Evolutionary conservation across 2,888 invertebrate genomes (phyloP), one percentile per base, ranked within the genome.

Genomic region (Drosophila mayaguana): DNA sequence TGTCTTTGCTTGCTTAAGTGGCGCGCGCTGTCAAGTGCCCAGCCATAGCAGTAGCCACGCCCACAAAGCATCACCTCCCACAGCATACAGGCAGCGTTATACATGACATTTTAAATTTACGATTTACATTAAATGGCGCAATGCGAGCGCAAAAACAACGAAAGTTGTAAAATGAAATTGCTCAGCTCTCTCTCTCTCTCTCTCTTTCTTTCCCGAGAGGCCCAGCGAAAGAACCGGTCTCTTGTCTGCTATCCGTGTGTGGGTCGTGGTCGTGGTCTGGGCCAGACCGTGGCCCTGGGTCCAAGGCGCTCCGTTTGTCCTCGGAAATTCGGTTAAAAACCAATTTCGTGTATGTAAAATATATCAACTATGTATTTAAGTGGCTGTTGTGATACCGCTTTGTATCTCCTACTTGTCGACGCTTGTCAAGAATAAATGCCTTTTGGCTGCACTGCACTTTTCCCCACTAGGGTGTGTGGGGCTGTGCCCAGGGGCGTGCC

Each of bases 71-170:
- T 76, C 78, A 63, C 72, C 75, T 51, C 71, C 75, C 72, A 51
- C 75, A 57, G 32, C 34, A 50, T 34, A 34, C 63, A 40, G 54
- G 25, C 71, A 70, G 69, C 75, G 54, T 86, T 88, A 84, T 84
- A 88, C 88, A 86, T 86, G 86, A 86, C 86, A 86, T 86, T 85
- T 86, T 88, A 86, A 86, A 86, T 86, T 86, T 86, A 86, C 86
- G 88, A 86, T 86, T 88, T 88, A 83, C 88, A 88, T 85, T 85
- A 85, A 85, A 85, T 80, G 86, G 81, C 83, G 80, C 87, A 86
- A 72, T 76, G 80, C 74, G 74, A 72, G 69, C 61, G 74, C 63
- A 72, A 76, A 74, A 68, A 70, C 85, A 88, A 83, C 83, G 83
- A 88, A 81, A 79, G 83, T 80, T 88, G 88, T 88, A 83, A 86